Base-by-base conservation (phyloP, 2,113 vertebrate species). In the Spea bombifrons region DNA sequence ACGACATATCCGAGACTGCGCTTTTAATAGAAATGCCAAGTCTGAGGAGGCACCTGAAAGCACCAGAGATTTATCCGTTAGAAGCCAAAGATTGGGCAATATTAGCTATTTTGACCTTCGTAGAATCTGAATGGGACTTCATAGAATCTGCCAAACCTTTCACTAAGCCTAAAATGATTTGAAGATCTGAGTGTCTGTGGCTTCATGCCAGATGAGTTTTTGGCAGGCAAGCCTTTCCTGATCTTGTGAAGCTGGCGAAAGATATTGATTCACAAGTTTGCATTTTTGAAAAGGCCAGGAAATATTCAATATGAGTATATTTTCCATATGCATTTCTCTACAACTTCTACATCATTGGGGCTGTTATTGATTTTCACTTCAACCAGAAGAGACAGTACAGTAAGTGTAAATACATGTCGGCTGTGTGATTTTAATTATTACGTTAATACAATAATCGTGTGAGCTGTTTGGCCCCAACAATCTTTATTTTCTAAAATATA, bases 1-100 rank as follows among this genome's bases (percentile, higher is more conserved):
- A 30, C 30, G 30, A 30, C 30, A 30, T 30, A 30, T 30, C 30
- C 30, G 57, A 71, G 69, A 71, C 46, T 74, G 72, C 7, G 17
- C 43, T 74, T 8, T 74, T 7, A 61, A 10, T 46, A 30, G 72
- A 74, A 61, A 74, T 74, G 61, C 72, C 52, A 0, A 74, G 72
- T 5, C 53, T 0, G 53, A 74, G 52, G 4, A 59, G 72, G 55
- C 72, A 74, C 52, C 72, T 74, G 30, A 65, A n/a, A 65, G 63
- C 63, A 16, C 15, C 63, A 65, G 17, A 65, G 16, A 16, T 65
- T n/a, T 4, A 65, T 30, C 63, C 17, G 30, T 13, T 16, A 65
- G 63, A 65, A 65, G 64, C 9, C 64, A 66, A 17, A 66, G 64
- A 66, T 43, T 66, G 64, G 64, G 64, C 64, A 66, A 66, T 10